Base-by-base conservation (phyloP, 2,797 vertebrate species). In the Lutjanus campechanus region DNA sequence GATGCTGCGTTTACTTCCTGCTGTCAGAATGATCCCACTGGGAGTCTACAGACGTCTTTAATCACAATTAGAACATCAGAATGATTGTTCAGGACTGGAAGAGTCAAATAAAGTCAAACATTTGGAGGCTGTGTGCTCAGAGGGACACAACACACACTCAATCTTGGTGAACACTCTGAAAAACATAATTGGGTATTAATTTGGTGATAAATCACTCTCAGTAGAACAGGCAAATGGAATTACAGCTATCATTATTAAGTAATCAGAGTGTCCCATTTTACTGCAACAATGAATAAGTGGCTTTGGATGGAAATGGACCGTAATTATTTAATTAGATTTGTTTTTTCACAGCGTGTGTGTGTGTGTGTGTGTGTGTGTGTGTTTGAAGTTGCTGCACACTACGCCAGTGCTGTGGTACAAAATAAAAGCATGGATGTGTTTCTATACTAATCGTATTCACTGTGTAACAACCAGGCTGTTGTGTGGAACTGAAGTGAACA, bases 201-300 rank as follows among this genome's bases (percentile, higher is more conserved):
- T 87, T 89, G 46, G 41, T 84, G 82, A 92, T 91, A 88, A 91
- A 85, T 91, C 77, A 79, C 61, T 85, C 83, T 86, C 77, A 55
- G 66, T 83, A 68, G 66, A 87, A 88, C 83, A 85, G 80, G 77
- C 71, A 77, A 86, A 91, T 87, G 72, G 81, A 93, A 90, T 92
- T 92, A 92, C 73, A 90, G 86, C 75, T 84, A 71, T 89, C 59
- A 64, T 90, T 83, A 89, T 86, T 86, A 85, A 83, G 54, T 90
- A 80, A 92, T 89, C 77, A 81, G 41, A 76, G 69, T 72, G 67
- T 87, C 76, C 64, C 61, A 82, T 87, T 79, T 92, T 81, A 85
- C 76, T 47, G 19, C 50, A 63, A 82, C 76, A 76, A 66, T 85
- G 79, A 83, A 84, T 71, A 78, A 81, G 65, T 66, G 84, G 76